Evolutionary conservation across 2,797 vertebrate species (phyloP).

Genomic region (Periparus ater): DNA sequence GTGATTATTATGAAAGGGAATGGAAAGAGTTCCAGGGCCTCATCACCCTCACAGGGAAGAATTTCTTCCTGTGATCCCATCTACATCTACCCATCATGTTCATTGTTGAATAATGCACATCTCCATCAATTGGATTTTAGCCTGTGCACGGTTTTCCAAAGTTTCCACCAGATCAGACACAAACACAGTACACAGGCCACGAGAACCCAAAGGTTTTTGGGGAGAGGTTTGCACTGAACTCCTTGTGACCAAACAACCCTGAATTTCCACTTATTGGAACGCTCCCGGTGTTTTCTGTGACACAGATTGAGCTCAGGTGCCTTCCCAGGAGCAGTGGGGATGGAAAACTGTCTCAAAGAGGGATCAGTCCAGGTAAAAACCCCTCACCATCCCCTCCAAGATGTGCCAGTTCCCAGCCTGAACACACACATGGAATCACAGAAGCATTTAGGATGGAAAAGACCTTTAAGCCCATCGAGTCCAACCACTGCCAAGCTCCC

Average conservation of each 20-base stretch:
- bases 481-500: not conserved
- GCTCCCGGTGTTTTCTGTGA: rapidly evolving
- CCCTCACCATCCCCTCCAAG: not conserved
- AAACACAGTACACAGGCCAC: not conserved
- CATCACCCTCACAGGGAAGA: not conserved
- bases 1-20: not conserved
- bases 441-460: not conserved
- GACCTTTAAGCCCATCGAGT: rapidly evolving
- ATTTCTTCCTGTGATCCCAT: not conserved
- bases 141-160: not conserved
- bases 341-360: not conserved
- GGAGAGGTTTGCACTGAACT: not conserved
- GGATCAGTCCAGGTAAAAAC: not conserved
- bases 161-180: not conserved
- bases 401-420: not conserved
- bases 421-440: not conserved
- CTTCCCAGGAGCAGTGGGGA: not conserved
- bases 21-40: not conserved
- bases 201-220: not conserved
- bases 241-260: not conserved
- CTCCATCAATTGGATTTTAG: not conserved
- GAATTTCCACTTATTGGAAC: not conserved
- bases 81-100: not conserved
- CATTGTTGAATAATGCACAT: not conserved
- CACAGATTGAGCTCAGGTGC: not conserved